Evolutionary conservation across 1,140 invertebrate species (phyloP).

Genomic region (Agraylea sexmaculata): DNA sequence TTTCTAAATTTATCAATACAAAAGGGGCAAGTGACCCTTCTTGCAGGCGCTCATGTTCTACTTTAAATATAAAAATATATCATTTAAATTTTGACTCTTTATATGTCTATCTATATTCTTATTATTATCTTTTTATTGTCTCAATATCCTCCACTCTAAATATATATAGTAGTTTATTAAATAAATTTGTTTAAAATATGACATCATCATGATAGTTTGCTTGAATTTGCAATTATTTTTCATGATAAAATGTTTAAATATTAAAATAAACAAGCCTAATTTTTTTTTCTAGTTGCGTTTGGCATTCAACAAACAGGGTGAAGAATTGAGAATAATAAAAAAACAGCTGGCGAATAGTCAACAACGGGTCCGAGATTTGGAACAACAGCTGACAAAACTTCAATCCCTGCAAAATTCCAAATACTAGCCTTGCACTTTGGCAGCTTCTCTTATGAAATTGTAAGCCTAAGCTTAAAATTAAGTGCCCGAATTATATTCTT

Average conservation of each 20-base stretch:
- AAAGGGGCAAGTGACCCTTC: too few relatives aligned
- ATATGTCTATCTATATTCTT: too few relatives aligned
- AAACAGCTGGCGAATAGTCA: conserved; percentile 66
- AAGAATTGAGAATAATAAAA: conserved; percentile 61
- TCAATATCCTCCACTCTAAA: not conserved
- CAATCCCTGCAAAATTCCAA: conserved; percentile 29
- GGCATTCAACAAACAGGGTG: conserved; percentile 62
- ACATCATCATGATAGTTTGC: conserved; percentile 2
- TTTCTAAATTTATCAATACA: too few relatives aligned
- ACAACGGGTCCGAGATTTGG: conserved; percentile 61
- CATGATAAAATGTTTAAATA: too few relatives aligned
- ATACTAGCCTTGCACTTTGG: conserved; percentile 14
- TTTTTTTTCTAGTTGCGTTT: conserved; percentile 49
- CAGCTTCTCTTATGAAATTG: too few relatives aligned
- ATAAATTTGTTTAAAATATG: conserved; percentile 3
- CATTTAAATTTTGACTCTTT: too few relatives aligned
- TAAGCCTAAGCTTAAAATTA: too few relatives aligned
- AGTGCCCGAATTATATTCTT: too few relatives aligned
- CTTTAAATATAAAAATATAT: too few relatives aligned
- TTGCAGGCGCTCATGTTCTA: too few relatives aligned
- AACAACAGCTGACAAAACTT: conserved; percentile 55
- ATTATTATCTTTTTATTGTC: too few relatives aligned
- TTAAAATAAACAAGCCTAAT: too few relatives aligned
- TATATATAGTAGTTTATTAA: conserved; percentile 1
- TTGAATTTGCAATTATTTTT: conserved; percentile 7